Evolutionary conservation across 2,888 invertebrate species (phyloP), one percentile per base, ranked within the genome.

Genomic region (Pemphredon lugubris): DNA sequence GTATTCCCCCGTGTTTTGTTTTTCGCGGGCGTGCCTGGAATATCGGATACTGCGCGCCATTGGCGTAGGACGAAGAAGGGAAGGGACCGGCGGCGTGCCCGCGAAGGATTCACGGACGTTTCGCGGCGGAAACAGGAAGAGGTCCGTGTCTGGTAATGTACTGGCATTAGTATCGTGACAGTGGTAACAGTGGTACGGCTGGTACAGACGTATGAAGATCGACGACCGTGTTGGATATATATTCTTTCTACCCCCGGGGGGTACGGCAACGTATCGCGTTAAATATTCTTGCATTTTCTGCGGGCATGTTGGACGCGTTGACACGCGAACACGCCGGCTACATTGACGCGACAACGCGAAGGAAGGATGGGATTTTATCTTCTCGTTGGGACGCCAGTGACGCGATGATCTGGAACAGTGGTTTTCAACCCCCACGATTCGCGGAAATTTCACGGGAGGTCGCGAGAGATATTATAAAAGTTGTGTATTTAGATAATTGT

Each of bases 1-100:
- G 75, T 78, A 75, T 78, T 80, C 75, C 70, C 66, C 47, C 53
- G 64, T 64, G 75, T 78, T 80, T 79, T 79, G 74, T 79, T 71
- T 77, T 71, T 74, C 71, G 64, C 58, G 32, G 47, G 42, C 64
- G 69, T 78, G 79, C 66, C 61, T 60, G 65, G 74, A 79, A 79
- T 79, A 79, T 76, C 71, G 73, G 60, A 66, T 72, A 42, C n/a
- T n/a, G n/a, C 23, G 47, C 48, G 50, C 77, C n/a, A 77, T 57
- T 72, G 75, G 75, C 67, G 72, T 71, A 77, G 59, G 30, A 23
- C 55, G 59, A 26, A 32, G 42, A 55, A 44, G 40, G 34, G 14
- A 34, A 4, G 11, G 34, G 3, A 11, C 11, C 13, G n/a, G 9
- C 21, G 30, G 6, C 14, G 44, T 1, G n/a, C n/a, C n/a, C n/a